Base-by-base conservation (phyloP, 2,888 invertebrate genomes). In the Aporophyla nigra region DNA sequence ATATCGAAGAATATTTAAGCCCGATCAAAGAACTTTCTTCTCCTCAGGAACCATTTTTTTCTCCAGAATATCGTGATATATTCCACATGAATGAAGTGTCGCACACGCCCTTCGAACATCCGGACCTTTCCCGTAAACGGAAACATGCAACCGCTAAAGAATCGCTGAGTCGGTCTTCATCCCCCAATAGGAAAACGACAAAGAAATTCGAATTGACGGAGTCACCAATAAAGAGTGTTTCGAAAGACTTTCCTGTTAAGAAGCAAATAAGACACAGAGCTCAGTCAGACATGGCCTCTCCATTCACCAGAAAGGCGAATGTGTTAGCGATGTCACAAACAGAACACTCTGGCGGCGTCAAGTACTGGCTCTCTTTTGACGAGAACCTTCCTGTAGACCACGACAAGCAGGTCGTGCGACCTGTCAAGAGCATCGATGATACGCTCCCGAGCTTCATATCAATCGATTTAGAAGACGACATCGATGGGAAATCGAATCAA, bases 351-450 rank as follows among this genome's bases (percentile, higher is more conserved):
- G 96, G 96, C 0, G 97, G 97, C 0, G 88, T 96, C 0, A 97
- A 96, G 82, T 97, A 95, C 63, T 97, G 97, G 97, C 54, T 97
- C 0, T 96, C 96, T 0, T 97, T 97, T 72, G 96, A 96, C 61
- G 95, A 96, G 21, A 91, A 89, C 71, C 3, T 87, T 3, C 19
- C 69, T 0, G 75, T 83, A 1, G 87, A 92, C n/a, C 78, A 83
- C 5, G 88, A 90, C 0, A 85, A 76, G 73, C 88, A 78, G 0
- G 14, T 54, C 7, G 21, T 10, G 0, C 76, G 77, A 66, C 74
- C 65, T 40, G 70, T 58, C 6, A 91, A 74, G 80, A 89, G 88
- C 73, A 84, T 82, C 2, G 93, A 94, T 16, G 93, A 93, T 5
- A 90, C 90, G 0, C 78, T 94, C 3, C 95, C 96, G 0, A 96